Base-by-base conservation (phyloP, 2,113 vertebrate species). In the Ardeotis arabs region DNA sequence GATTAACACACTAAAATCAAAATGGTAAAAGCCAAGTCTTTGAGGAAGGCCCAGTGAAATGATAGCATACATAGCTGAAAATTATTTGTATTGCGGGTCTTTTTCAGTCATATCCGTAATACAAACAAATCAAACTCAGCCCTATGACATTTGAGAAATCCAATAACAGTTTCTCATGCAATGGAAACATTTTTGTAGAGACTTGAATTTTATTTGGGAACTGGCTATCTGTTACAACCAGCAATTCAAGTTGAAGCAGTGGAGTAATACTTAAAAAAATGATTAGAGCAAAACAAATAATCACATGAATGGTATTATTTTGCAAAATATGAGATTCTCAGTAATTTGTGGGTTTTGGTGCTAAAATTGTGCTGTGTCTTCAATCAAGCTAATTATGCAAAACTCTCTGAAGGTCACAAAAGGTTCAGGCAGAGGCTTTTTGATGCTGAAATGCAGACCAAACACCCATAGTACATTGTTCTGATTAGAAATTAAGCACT, bases 371-470 rank as follows among this genome's bases (percentile, higher is more conserved):
- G 74, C 79, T 83, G 84, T 96, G 91, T 85, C 96, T 97, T 97
- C 97, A 97, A 97, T 97, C 96, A 97, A 93, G 80, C 77, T 95
- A 97, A 96, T 97, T 97, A 96, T 94, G 92, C 78, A 91, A 96
- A 97, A 91, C 56, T 81, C 87, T 87, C 85, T 89, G 87, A 95
- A 91, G 96, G 95, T 95, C 97, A 95, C 41, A 89, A 95, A 96
- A 93, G 92, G 95, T 96, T 97, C 97, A 96, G 73, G 55, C 70
- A 52, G 81, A 90, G 91, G 78, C 47, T 91, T 93, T 97, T 95
- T 96, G 88, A 85, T 96, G 90, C 86, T 72, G 58, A 94, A 96
- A 89, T 66, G 44, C 19, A 88, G 91, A 80, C 50, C 72, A 47
- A 94, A 79, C 27, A 66, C 75, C 62, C 76, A 33, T 41, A 60